Evolutionary conservation across 2,888 invertebrate species (phyloP).

Genomic region (Scrobipalpa costella): DNA sequence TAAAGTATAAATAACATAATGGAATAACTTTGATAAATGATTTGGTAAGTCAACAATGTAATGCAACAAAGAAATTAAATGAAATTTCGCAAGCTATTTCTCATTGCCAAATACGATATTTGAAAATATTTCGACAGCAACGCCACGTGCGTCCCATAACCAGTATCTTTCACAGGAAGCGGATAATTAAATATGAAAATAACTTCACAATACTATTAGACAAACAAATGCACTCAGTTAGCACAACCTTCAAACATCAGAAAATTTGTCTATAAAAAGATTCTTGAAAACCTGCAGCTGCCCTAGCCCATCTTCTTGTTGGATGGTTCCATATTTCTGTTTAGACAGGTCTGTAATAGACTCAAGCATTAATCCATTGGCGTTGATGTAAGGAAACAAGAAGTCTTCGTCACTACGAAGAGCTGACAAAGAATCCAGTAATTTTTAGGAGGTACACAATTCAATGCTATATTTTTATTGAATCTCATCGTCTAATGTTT

Average conservation of each 20-base stretch:
- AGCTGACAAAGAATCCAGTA: neutral
- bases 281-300: neutral
- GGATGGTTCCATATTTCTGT: neutral
- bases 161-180: slow-evolving; percentile 5
- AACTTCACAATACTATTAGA: too few relatives aligned
- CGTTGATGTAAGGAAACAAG: neutral
- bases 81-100: neutral
- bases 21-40: neutral
- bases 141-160: neutral
- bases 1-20: neutral
- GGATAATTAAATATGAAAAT: neutral
- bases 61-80: neutral
- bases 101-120: neutral
- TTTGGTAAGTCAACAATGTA: neutral
- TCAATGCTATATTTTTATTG: too few relatives aligned
- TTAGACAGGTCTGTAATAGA: neutral
- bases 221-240: too few relatives aligned
- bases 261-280: neutral
- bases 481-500: neutral
- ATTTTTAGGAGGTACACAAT: neutral
- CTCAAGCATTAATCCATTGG: neutral
- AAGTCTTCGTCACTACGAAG: neutral
- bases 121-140: neutral
- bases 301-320: neutral
- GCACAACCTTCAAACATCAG: neutral